Base-by-base conservation (phyloP, 1,140 invertebrate genomes). In the Brachionus sp. region DNA sequence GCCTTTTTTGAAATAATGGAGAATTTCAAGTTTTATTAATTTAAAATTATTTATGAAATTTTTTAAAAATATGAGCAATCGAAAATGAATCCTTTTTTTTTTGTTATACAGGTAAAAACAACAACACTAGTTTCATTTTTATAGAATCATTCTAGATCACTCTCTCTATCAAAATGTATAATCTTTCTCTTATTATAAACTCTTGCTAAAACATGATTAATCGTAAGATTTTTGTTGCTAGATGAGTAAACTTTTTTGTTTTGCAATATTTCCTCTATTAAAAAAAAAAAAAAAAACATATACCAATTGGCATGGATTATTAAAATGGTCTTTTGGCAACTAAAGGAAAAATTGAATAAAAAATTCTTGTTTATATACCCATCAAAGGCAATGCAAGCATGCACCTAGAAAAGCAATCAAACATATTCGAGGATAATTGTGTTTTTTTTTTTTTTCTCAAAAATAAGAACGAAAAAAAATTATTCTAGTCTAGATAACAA, bases 41-140 rank as follows among this genome's bases (percentile, higher is more conserved):
- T 70, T 70, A 13, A 37, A 70, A 70, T 70, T 70, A 70, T 39
- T 70, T 70, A 70, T 70, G 66, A 39, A 70, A 70, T 70, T 70
- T 37, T n/a, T 16, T 19, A 57, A 57, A 46, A 66, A 39, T 16
- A 70, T 70, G 66, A 70, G 66, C 37, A 70, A 70, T 70, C 33
- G 37, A 16, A n/a, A 70, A 39, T 39, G 37, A 70, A 37, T 39
- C 33, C 33, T 16, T 57, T 23, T 57, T 19, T 57, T 57, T 19
- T 57, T 33, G 33, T 33, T 13, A 68, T 68, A 68, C 64, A 70
- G 66, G 66, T 70, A 70, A 39, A 37, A 70, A 19, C 29, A 70
- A 39, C 16, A 70, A 70, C 33, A 70, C 33, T 39, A 70, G 6
- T 16, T 37, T n/a, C n/a, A 70, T 70, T 16, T 70, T 39, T 70